Percentiles rank a stretch among this genome's conserved stretches.
These are phyloP conservation scores for Coregonus suidteri DNA, from an alignment of 2,797 vertebrate genomes.

Conservation along the genomic window DNA sequence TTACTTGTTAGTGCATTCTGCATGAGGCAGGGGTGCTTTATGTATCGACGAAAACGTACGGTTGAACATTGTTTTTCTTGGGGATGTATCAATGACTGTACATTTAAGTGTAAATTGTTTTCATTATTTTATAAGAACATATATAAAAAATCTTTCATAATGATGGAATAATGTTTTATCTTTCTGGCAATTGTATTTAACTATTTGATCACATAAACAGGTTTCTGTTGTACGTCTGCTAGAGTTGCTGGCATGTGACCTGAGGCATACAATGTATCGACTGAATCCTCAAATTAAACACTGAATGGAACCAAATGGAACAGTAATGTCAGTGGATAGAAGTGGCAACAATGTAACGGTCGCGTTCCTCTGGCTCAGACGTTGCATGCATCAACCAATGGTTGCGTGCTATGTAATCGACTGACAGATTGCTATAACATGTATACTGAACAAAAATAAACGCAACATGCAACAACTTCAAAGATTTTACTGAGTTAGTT, in stretches of 20 bases:
- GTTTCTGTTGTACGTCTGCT: not conserved
- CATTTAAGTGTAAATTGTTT: constrained; percentile 87
- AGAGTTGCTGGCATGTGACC: not conserved
- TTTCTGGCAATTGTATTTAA: not conserved
- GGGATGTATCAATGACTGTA: constrained; percentile 79
- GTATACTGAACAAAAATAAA: no score
- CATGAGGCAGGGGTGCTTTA: constrained; percentile 47
- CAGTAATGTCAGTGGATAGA: not conserved
- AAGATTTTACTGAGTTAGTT: no score
- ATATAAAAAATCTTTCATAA: constrained; percentile 62
- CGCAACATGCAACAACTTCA: no score
- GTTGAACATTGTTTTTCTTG: constrained; percentile 61
- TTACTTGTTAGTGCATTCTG: constrained; percentile 42
- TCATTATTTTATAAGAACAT: constrained; percentile 84
- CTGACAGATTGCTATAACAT: no score
- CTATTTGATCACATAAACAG: no score
- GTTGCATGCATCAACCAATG: no score
- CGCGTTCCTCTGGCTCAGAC: no score
- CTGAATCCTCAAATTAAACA: not conserved
- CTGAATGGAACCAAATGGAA: not conserved
- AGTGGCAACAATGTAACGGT: no score
- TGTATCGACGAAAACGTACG: constrained; percentile 38
- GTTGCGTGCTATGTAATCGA: no score
- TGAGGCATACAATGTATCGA: not conserved
- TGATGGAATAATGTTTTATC: not conserved